Evolutionary conservation across 2,888 invertebrate genomes (phyloP).

Genomic region (Sylvicola cinctus): DNA sequence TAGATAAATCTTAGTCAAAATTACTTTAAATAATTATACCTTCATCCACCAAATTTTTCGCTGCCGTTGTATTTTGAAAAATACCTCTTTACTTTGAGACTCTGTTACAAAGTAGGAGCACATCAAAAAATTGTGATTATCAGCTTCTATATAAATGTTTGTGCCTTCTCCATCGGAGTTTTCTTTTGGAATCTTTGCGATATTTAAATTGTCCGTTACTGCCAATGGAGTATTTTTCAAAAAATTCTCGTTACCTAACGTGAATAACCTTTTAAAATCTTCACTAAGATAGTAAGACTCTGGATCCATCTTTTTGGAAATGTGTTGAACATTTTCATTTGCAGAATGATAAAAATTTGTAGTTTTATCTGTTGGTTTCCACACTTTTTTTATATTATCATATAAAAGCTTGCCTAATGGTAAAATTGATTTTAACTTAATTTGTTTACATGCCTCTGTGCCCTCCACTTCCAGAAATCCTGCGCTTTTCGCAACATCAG

Average conservation of each 20-base stretch:
- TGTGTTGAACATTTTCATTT: no score
- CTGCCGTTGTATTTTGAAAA: conserved; percentile 54
- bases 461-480: conserved; percentile 9
- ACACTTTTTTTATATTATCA: conserved; percentile 33
- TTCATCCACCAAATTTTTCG: conserved; percentile 75
- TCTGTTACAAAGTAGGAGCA: conserved; percentile 16
- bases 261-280: no score
- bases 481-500: conserved; percentile 8
- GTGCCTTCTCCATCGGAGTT: no score
- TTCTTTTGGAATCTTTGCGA: no score
- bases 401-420: conserved; percentile 27
- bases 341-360: no score
- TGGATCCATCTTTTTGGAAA: no score
- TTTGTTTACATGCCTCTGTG: conserved; percentile 7
- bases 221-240: no score
- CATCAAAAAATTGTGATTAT: conserved; percentile 3
- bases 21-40: conserved; percentile 13
- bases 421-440: conserved; percentile 8
- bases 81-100: conserved; percentile 33
- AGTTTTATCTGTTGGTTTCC: conserved; percentile 18
- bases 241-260: no score
- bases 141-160: no score
- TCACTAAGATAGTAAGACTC: no score
- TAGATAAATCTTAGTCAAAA: background rate
- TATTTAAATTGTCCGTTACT: no score